These are phyloP conservation scores for Eptesicus fuscus DNA, from an alignment of 2,113 vertebrate genomes.

Conservation along the genomic window DNA sequence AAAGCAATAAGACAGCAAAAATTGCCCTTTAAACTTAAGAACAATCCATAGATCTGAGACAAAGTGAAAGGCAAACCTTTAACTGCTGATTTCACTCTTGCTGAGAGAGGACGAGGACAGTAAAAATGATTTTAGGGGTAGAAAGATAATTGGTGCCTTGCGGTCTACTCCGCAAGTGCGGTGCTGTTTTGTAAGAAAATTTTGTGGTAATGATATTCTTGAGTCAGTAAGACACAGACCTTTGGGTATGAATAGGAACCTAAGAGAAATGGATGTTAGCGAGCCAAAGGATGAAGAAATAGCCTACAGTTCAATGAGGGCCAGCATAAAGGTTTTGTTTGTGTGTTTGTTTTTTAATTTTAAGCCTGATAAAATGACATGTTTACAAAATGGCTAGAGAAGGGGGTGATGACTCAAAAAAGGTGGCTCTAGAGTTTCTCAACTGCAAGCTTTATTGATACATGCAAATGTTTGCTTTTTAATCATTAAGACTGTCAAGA, in stretches of 20 bases:
- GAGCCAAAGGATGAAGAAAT: neutral
- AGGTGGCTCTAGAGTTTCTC: neutral
- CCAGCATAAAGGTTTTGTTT: neutral
- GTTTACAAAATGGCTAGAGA: neutral
- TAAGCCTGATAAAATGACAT: neutral
- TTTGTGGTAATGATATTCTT: slow-evolving; percentile 18
- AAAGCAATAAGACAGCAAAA: neutral
- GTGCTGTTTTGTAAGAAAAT: slow-evolving; percentile 10
- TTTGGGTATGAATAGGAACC: neutral
- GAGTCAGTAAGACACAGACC: slow-evolving; percentile 20
- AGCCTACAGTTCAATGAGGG: neutral
- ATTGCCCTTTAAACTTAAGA: slow-evolving; percentile 24
- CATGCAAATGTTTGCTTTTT: neutral
- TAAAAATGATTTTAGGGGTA: neutral
- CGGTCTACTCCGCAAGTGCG: neutral
- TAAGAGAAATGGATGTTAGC: neutral
- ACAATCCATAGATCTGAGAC: slow-evolving; percentile 23
- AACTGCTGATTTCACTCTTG: neutral
- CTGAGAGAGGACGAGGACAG: neutral
- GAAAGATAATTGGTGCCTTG: slow-evolving; percentile 28
- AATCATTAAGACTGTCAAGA: neutral
- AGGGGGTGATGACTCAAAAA: neutral
- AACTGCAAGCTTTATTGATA: neutral
- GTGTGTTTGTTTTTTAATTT: neutral
- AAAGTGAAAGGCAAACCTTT: slow-evolving; percentile 28